A percentile compares a stretch with the other conserved stretches of the same genome.
These are phyloP conservation scores for Rotaria macrura DNA, from an alignment of 2,888 invertebrate genomes.

Conservation along the genomic window DNA sequence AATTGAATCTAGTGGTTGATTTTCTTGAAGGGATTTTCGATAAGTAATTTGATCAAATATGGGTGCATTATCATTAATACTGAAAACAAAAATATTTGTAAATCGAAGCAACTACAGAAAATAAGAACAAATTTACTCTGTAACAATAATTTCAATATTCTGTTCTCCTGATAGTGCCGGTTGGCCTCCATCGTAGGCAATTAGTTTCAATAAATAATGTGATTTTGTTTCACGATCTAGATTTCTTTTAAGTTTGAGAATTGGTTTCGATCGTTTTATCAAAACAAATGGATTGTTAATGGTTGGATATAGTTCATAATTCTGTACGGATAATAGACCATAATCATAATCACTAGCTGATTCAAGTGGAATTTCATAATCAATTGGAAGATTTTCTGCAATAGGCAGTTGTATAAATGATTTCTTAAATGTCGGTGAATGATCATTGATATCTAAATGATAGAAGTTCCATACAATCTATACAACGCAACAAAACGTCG, in stretches of 20 bases:
- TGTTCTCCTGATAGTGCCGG: neutral
- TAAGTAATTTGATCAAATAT: slow-evolving; percentile 22
- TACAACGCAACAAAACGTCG: neutral
- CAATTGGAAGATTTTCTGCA: slow-evolving; percentile 30
- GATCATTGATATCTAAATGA: slow-evolving; percentile 29
- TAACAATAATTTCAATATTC: neutral
- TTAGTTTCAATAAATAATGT: slow-evolving; percentile 14
- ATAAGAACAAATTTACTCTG: slow-evolving; percentile 9
- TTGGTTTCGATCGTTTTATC: neutral
- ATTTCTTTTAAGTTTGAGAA: neutral
- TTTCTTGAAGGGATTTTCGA: slow-evolving; percentile 22
- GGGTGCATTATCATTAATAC: slow-evolving; percentile 27
- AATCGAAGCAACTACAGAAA: neutral
- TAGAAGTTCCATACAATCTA: neutral
- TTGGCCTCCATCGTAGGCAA: slow-evolving; percentile 25
- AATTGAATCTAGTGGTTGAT: neutral
- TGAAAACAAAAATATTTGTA: neutral
- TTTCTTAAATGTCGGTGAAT: slow-evolving; percentile 25
- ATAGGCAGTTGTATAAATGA: neutral
- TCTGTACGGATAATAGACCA: slow-evolving; percentile 18
- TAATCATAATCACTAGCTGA: slow-evolving; percentile 27
- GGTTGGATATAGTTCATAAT: slow-evolving; percentile 21
- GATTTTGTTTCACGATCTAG: slow-evolving; percentile 25
- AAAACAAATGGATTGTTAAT: neutral
- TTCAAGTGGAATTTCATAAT: slow-evolving; percentile 27